Conservation (phyloP, 2,888 invertebrate genomes). For the Gari tellinella region DNA sequence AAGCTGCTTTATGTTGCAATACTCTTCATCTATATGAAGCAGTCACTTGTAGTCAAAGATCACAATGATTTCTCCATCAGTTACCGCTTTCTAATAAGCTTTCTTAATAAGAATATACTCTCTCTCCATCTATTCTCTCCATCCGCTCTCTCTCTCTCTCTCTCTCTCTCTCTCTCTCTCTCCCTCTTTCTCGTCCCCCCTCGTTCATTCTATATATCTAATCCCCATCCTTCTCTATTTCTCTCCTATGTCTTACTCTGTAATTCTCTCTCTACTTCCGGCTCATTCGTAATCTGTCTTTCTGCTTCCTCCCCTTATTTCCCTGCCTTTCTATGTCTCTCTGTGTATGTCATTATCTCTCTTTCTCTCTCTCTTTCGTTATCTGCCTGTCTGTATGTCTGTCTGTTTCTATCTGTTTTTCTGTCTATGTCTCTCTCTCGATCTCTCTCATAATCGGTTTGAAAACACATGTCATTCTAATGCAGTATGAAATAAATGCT, state of each 20-base stretch:
- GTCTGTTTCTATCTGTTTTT: neutral
- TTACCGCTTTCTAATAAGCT: too few relatives aligned
- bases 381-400: too few relatives aligned
- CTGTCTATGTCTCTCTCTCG: neutral
- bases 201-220: neutral
- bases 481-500: too few relatives aligned
- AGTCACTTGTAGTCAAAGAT: too few relatives aligned
- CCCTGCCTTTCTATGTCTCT: neutral
- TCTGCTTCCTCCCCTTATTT: neutral
- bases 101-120: too few relatives aligned
- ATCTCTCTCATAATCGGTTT: too few relatives aligned
- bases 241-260: neutral
- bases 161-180: conserved; percentile 9
- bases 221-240: neutral
- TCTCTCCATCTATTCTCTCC: neutral
- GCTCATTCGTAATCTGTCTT: neutral
- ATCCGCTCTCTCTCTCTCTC: conserved; percentile 8
- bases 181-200: neutral
- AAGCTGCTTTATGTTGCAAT: too few relatives aligned
- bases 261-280: neutral
- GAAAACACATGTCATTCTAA: too few relatives aligned
- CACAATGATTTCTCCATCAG: too few relatives aligned
- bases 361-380: neutral
- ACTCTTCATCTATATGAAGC: too few relatives aligned
- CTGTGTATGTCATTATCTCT: neutral